Percentiles rank a stretch among this genome's conserved stretches.
phyloP scores from a whole-genome alignment of 2,797 vertebrate genomes.

The Lepidocolaptes lacrymiger region DNA sequence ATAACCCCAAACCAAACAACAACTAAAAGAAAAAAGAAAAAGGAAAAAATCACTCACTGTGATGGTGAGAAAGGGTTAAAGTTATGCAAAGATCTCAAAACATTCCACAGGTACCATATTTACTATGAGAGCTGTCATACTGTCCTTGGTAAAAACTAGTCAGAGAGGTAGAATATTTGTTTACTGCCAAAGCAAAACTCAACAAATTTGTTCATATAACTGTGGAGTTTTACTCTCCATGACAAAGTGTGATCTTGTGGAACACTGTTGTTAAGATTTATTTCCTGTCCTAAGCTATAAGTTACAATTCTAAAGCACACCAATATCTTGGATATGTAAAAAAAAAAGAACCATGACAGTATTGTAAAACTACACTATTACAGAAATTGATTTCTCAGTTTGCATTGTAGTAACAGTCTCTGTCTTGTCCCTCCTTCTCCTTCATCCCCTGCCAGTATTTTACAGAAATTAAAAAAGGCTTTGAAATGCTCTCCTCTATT shows the following conservation, averaged over 20 bases:
- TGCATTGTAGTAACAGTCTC: neutral
- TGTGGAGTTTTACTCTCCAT: neutral
- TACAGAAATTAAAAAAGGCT: neutral
- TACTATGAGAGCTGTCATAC: neutral
- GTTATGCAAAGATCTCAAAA: neutral
- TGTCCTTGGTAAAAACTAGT: neutral
- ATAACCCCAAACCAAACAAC: too few species aligned
- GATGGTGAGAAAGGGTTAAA: neutral
- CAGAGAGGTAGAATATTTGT: neutral
- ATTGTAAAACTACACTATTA: neutral
- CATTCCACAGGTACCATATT: neutral
- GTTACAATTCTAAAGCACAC: neutral
- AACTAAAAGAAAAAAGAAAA: too few species aligned
- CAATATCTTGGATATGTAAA: neutral
- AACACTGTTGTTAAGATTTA: neutral
- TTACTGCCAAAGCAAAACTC: neutral
- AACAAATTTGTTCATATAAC: neutral
- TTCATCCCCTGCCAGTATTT: neutral
- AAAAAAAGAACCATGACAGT: accelerated
- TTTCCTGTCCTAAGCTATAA: neutral
- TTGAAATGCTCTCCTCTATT: neutral
- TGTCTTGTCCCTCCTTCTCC: neutral
- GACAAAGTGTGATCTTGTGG: neutral
- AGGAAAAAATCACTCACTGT: neutral
- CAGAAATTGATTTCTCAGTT: neutral